Evolutionary conservation across 2,797 vertebrate species (phyloP).

Genomic region (Bradypodion ventrale): DNA sequence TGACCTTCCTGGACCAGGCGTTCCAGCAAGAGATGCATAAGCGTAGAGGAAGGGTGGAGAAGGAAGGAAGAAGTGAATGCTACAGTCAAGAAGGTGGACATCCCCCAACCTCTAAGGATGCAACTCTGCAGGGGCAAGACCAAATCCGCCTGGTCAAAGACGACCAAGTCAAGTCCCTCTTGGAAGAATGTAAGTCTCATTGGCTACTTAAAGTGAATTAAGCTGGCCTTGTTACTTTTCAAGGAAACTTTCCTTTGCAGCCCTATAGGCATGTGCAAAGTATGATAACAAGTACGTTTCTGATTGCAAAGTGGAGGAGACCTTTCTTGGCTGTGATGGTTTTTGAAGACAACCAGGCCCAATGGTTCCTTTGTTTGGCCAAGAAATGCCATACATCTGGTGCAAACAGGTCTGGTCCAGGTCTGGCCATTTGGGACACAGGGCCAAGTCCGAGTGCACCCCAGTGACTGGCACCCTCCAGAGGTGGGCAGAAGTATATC

Average conservation of each 20-base stretch:
- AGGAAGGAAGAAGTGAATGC: neutral
- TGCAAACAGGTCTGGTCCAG: accelerated
- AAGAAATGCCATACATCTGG: neutral
- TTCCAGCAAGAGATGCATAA: constrained; percentile 24
- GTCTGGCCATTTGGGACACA: too few species aligned
- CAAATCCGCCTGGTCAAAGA: neutral
- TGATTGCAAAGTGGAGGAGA: neutral
- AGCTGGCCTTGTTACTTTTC: neutral
- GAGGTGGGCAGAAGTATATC: too few species aligned
- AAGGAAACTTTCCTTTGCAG: accelerated
- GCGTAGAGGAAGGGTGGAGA: neutral
- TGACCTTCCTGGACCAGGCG: constrained; percentile 18
- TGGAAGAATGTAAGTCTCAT: constrained; percentile 49
- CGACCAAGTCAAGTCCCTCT: constrained; percentile 42
- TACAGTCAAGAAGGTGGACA: neutral
- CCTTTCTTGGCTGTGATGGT: neutral
- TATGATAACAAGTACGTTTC: neutral
- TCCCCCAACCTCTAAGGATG: neutral
- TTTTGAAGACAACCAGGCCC: neutral
- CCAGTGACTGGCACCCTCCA: too few species aligned
- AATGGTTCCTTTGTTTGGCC: neutral
- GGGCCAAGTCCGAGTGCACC: too few species aligned
- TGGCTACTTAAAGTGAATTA: neutral
- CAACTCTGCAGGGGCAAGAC: neutral
- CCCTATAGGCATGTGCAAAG: neutral